Base-by-base conservation (phyloP, 2,113 vertebrate genomes). In the Ploceus nigricollis region DNA sequence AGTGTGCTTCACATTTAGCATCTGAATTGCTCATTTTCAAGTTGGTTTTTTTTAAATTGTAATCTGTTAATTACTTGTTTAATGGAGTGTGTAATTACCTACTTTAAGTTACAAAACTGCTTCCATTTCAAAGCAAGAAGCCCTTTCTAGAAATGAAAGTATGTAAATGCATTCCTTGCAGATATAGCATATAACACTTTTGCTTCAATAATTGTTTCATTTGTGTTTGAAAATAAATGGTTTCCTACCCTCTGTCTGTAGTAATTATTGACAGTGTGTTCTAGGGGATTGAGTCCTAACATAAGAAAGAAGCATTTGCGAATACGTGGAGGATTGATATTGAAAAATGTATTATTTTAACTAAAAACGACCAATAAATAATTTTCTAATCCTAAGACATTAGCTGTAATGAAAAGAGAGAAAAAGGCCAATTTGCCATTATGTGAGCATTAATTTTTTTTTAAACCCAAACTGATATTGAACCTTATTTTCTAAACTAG, bases 31-130 rank as follows among this genome's bases (percentile, higher is more conserved):
- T 98, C 96, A 96, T 98, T 98, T 98, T 97, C 95, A 97, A 97
- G 90, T 56, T 76, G 57, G 70, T 88, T 96, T 97, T 89, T 97
- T 95, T 78, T 13, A 92, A 97, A 97, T 97, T 98, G 96, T 98
- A 98, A 98, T 98, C 98, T 98, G 97, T 98, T 98, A 98, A 98
- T 98, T 98, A 98, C 97, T 98, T 98, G 98, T 98, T 98, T 98
- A 98, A 98, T 98, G 98, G 97, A 97, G 97, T 98, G 98, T 98
- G 97, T 98, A 98, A 98, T 98, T 98, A 98, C 97, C 97, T 98
- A 97, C 97, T 98, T 98, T 98, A 98, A 98, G 97, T 98, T 98
- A 96, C 97, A 90, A 98, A 98, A 98, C 95, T 96, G 94, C 95
- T 98, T 98, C 97, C 93, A 98, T 98, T 98, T 98, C 97, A 98